Conservation (phyloP, 2,797 vertebrate genomes). For the Champsocephalus esox region DNA sequence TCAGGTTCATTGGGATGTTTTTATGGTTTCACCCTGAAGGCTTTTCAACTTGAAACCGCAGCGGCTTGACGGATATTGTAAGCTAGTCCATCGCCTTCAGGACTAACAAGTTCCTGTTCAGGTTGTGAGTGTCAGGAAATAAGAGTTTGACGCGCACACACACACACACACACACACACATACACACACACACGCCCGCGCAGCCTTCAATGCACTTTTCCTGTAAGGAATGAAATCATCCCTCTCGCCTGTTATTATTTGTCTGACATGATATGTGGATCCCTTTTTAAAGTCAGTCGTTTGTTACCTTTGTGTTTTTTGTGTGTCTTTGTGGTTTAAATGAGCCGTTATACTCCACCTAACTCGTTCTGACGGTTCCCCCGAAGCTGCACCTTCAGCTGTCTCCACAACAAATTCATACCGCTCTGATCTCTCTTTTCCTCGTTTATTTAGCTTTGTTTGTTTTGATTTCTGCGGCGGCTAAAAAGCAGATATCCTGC, state of each 20-base stretch:
- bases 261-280: slow-evolving; percentile 3
- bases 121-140: slow-evolving; percentile 11
- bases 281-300: slow-evolving; percentile 6
- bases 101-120: slow-evolving; percentile 30
- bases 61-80: slow-evolving; percentile 35
- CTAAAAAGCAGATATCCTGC: slow-evolving; percentile 28
- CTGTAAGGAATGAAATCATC: not conserved
- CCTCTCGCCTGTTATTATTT: not conserved
- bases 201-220: not conserved
- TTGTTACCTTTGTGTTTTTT: not conserved
- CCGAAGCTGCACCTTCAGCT: not conserved
- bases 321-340: slow-evolving; percentile 1
- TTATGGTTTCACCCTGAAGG: slow-evolving; percentile 28
- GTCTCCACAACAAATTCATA: slow-evolving; percentile 1
- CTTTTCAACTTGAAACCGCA: slow-evolving; percentile 31
- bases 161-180: not conserved
- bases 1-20: slow-evolving; percentile 34
- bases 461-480: slow-evolving; percentile 12
- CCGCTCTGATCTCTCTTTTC: not conserved
- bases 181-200: not conserved
- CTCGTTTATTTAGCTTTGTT: not conserved
- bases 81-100: slow-evolving; percentile 43
- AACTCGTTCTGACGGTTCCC: not conserved
- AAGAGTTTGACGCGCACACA: not conserved
- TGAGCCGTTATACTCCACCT: not conserved